Evolutionary conservation across 2,797 vertebrate genomes (phyloP), one percentile per base, ranked within the genome.

Genomic region (Nyctalus aviator): DNA sequence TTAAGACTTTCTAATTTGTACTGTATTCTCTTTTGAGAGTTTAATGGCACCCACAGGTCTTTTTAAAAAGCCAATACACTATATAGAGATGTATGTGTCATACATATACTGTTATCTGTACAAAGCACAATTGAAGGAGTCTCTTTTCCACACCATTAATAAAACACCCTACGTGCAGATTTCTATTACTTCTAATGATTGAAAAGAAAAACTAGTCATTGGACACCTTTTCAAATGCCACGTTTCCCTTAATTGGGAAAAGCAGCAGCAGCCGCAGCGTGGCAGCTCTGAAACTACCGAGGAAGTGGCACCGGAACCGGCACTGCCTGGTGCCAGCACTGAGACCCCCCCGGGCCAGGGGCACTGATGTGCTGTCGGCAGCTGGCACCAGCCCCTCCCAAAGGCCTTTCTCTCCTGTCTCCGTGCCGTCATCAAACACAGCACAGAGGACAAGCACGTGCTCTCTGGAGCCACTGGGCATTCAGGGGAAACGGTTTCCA

Each of bases 1-100:
- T 88, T 44, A 95, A 90, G 79, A 92, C 53, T 81, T 92, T 79
- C 68, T 81, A 21, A 77, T 88, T 89, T 85, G 13, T 57, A 46
- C 32, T 55, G 41, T 25, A 64, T 62, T 87, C 66, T 59, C 75
- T 88, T 72, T 18, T 4, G 66, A 84, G 59, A 78, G 81, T 41
- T 69, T 82, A 57, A 92, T 23, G 6, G n/a, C 55, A 71, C 21
- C 4, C 50, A 82, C 0, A 73, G n/a, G 32, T 57, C 55, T 75
- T 64, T 25, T 25, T 5, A 25, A 57, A 57, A 11, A 57, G 23
- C 55, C 18, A 53, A 7, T 53, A 53, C 18, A 3, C 50, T 53
- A 53, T 20, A 53, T 8, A 53, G 8, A 53, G 18, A 53, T 20
- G 50, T 53, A 53, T 53, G 50, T 53, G 17, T 18, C 50, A 53